Evolutionary conservation across 2,888 invertebrate genomes (phyloP).

Genomic region (Tortricodes alternella): DNA sequence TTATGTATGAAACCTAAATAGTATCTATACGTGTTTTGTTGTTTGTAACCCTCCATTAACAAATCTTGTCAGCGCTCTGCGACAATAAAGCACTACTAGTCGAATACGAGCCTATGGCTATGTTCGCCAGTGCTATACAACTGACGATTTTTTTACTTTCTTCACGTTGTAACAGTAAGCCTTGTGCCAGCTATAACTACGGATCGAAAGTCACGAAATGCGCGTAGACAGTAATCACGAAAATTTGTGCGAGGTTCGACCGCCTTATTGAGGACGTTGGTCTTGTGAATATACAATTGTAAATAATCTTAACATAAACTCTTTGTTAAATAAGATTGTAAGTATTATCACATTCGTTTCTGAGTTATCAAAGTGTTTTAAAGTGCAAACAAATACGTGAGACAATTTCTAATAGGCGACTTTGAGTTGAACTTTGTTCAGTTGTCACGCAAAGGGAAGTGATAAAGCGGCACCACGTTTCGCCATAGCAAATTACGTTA

Average conservation of each 20-base stretch:
- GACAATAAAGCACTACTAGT: constrained; percentile 59
- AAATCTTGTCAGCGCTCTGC: constrained; percentile 62
- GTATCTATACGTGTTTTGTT: constrained; percentile 72
- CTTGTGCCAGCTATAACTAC: constrained; percentile 42
- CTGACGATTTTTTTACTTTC: constrained; percentile 40
- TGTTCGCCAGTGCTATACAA: constrained; percentile 43
- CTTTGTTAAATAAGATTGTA: background rate
- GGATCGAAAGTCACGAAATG: constrained; percentile 43
- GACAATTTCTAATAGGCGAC: constrained; percentile 28
- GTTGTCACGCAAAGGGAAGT: constrained; percentile 37
- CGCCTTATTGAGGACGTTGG: constrained; percentile 48
- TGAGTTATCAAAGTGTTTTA: constrained; percentile 8
- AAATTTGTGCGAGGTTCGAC: constrained; percentile 45
- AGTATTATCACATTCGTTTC: background rate
- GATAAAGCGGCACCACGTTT: constrained; percentile 73
- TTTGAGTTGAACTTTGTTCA: constrained; percentile 25
- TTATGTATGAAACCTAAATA: constrained; percentile 70
- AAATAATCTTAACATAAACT: background rate
- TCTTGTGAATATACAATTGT: constrained; percentile 47
- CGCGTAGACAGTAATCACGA: constrained; percentile 40
- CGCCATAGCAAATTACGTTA: constrained; percentile 78
- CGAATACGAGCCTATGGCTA: constrained; percentile 46
- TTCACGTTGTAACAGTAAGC: constrained; percentile 40
- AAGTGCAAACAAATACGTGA: constrained; percentile 11
- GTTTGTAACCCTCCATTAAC: constrained; percentile 69